Conservation (phyloP, 1,140 invertebrate species). For the Drosophila paulistorum region DNA sequence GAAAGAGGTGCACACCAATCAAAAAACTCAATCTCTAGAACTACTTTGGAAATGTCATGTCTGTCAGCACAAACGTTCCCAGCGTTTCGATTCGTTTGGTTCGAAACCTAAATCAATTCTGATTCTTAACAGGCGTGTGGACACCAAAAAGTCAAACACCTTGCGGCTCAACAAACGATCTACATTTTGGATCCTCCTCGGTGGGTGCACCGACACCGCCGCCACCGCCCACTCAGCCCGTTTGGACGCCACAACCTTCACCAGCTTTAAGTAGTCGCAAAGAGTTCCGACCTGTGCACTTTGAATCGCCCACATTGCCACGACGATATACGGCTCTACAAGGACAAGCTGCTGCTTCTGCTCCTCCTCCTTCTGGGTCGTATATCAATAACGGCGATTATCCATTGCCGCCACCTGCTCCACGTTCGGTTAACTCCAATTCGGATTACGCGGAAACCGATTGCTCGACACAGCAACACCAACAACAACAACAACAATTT, state of each 20-base stretch:
- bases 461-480: conserved; percentile 52
- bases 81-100: background rate
- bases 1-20: conserved; percentile 20
- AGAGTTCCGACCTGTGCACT: conserved; percentile 90
- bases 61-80: conserved; percentile 3
- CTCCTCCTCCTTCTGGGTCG: conserved; percentile 66
- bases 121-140: conserved; percentile 74
- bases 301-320: conserved; percentile 88
- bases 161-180: conserved; percentile 65
- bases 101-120: conserved; percentile 14
- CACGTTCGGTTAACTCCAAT: conserved; percentile 48
- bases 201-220: conserved; percentile 80
- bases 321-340: conserved; percentile 82
- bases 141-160: conserved; percentile 75
- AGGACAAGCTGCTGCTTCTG: conserved; percentile 49
- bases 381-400: conserved; percentile 45
- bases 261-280: conserved; percentile 86
- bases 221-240: conserved; percentile 86
- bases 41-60: conserved; percentile 76
- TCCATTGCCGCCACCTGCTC: conserved; percentile 28
- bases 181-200: conserved; percentile 55
- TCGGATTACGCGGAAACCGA: conserved; percentile 82
- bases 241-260: conserved; percentile 86
- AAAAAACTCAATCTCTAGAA: conserved; percentile 64
- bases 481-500: background rate